Base-by-base conservation (phyloP, 2,113 vertebrate genomes). In the Trichomycterus rosablanca region DNA sequence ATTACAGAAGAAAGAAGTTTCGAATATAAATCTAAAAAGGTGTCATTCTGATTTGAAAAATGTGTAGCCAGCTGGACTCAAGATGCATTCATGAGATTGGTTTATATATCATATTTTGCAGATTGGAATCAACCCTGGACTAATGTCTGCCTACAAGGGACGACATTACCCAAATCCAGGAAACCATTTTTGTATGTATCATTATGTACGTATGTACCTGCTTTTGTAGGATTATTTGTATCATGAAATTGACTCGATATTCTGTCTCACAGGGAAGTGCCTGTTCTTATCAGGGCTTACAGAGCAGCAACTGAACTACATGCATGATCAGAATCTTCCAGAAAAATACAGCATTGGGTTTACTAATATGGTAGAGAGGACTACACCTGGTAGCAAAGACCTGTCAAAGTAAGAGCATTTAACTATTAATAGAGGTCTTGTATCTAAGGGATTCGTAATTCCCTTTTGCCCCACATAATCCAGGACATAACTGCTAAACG, bases 311-410 rank as follows among this genome's bases (percentile, higher is more conserved):
- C 85, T 98, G 57, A 99, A 83, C 78, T 92, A 92, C 76, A 86
- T 90, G 87, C 91, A 97, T 4, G 96, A 98, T 67, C 85, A 93
- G 68, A 91, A 80, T 2, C 85, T 99, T 59, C 96, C 96, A 0
- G 91, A 93, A 64, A 92, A 86, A 30, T 96, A 97, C 0, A 87
- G 92, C 15, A 99, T 99, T 48, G 96, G 96, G 39, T 97, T 99
- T 76, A 99, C 95, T 75, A 97, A 99, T 65, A 99, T 98, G 93
- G 96, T 98, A 34, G 96, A 98, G 76, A 91, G 96, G 77, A 99
- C 96, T 3, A 99, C 95, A 1, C 96, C 96, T 14, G 93, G 95
- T 57, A 98, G 96, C 85, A 99, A 99, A 73, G 96, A 99, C 68
- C 91, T 99, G 6, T 91, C 92, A 76, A 98, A 89, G 96, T 97